Base-by-base conservation (phyloP, 2,888 invertebrate species). In the Eupeodes luniger region DNA sequence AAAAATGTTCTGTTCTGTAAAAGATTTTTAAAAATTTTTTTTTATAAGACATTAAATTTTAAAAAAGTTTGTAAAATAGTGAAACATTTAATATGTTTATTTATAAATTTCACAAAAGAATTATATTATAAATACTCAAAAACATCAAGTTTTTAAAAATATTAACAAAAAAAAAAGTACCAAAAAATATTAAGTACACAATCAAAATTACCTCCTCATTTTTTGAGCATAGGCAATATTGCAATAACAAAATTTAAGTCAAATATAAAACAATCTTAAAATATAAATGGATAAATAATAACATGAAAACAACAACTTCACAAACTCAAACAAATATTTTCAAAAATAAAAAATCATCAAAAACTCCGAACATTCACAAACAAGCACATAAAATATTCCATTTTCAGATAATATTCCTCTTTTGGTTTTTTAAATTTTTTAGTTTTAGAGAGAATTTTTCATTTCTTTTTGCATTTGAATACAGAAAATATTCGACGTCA, bases 361-460 rank as follows among this genome's bases (percentile, higher is more conserved):
- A 82, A 36, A 70, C 55, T 82, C 53, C 79, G 64, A 86, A 86
- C 79, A 76, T 82, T 59, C 79, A 87, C 87, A 83, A 80, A 80
- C 87, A 87, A 84, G 84, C 84, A 87, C 83, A 83, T 83, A 72
- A 59, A 51, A 49, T 70, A 53, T 67, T 83, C 69, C 61, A 77
- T 77, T 62, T 61, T 66, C 61, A 74, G 67, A 75, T 10, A 53
- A 69, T 66, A 27, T 51, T 44, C 53, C 3, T 19, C 19, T 53
- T 57, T 59, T n/a, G n/a, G n/a, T 74, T 1, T 76, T 5, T 51
- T 14, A 19, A 2, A 2, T 27, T 44, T 67, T 69, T 57, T n/a
- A 34, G 14, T 34, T 14, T 75, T 19, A 70, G 14, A 74, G 44
- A 61, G 47, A 36, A 70, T 44, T 16, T 14, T 57, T 7, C 51